phyloP scores from a whole-genome alignment of 1,140 invertebrate species.

The Euborellia annulipes region DNA sequence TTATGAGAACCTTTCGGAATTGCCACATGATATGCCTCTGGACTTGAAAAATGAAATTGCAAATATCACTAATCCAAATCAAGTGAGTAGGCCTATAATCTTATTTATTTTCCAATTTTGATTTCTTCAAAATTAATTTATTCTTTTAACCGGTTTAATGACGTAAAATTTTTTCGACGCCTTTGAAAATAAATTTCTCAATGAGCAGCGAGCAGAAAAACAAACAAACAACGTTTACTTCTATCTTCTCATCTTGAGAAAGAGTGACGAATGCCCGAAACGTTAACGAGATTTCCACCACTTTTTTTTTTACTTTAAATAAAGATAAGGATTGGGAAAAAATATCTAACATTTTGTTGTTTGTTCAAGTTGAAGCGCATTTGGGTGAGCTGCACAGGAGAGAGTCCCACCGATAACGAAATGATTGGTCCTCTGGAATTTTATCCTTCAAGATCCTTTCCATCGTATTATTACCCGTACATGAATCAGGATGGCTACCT shows the following conservation, averaged over 20 bases:
- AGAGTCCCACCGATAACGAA: slow-evolving; percentile 76
- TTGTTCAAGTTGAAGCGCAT: slow-evolving; percentile 49
- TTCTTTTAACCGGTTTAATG: too few species aligned
- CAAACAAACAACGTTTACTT: too few species aligned
- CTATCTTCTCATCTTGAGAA: too few species aligned
- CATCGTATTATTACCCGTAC: slow-evolving; percentile 27
- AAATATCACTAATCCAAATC: slow-evolving; percentile 21
- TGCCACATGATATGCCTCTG: slow-evolving; percentile 47
- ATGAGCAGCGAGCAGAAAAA: too few species aligned
- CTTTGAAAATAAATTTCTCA: too few species aligned
- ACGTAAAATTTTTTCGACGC: too few species aligned
- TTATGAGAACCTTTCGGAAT: slow-evolving; percentile 37
- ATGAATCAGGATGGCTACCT: slow-evolving; percentile 32
- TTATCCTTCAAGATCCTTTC: slow-evolving; percentile 36
- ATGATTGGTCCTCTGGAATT: slow-evolving; percentile 67
- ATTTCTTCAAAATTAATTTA: too few species aligned
- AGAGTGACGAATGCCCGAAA: too few species aligned
- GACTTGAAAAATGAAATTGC: slow-evolving; percentile 42
- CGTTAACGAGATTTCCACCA: too few species aligned
- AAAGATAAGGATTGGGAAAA: background rate
- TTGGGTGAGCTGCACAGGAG: slow-evolving; percentile 76
- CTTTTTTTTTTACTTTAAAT: too few species aligned
- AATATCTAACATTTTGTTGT: slow-evolving; percentile 8
- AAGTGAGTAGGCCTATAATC: too few species aligned
- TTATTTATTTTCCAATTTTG: too few species aligned